Percentiles rank a stretch among this genome's conserved stretches.
Evolutionary conservation across 2,888 invertebrate species (phyloP).

Genomic region (Cistogaster globosa): DNA sequence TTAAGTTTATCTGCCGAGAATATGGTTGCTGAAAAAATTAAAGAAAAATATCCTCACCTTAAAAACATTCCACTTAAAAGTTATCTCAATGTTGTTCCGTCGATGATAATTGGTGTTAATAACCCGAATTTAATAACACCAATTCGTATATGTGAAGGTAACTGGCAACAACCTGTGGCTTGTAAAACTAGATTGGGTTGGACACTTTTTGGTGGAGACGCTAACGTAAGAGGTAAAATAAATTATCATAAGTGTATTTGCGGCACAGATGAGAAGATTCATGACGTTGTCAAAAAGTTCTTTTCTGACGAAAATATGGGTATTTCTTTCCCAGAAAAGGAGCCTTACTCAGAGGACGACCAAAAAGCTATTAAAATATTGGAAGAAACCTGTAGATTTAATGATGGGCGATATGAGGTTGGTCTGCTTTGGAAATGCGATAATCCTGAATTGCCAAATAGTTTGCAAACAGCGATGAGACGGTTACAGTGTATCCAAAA

Average conservation of each 20-base stretch:
- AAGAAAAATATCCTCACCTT: slow-evolving; percentile 42
- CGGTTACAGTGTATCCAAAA: slow-evolving; percentile 46
- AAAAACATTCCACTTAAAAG: slow-evolving; percentile 34
- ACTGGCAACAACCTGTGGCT: slow-evolving; percentile 40
- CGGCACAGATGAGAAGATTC: slow-evolving; percentile 17
- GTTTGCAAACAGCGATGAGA: slow-evolving; percentile 27
- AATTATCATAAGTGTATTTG: slow-evolving; percentile 38
- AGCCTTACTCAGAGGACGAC: slow-evolving; percentile 14
- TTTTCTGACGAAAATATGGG: slow-evolving; percentile 43
- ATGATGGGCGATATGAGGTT: slow-evolving; percentile 40
- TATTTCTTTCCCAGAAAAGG: neutral
- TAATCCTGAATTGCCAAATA: slow-evolving; percentile 35
- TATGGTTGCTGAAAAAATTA: slow-evolving; percentile 31
- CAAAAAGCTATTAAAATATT: slow-evolving; percentile 37
- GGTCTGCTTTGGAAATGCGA: slow-evolving; percentile 49
- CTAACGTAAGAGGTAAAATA: neutral
- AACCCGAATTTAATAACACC: slow-evolving; percentile 49
- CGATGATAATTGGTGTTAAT: slow-evolving; percentile 55
- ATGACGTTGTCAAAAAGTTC: slow-evolving; percentile 27
- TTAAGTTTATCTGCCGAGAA: too few species aligned
- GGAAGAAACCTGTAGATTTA: slow-evolving; percentile 26
- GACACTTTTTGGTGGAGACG: slow-evolving; percentile 9
- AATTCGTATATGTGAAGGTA: slow-evolving; percentile 34
- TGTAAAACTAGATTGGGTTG: slow-evolving; percentile 47
- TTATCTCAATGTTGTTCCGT: slow-evolving; percentile 29